phyloP scores from a whole-genome alignment of 2,113 vertebrate species.

The Muntiacus reevesi region DNA sequence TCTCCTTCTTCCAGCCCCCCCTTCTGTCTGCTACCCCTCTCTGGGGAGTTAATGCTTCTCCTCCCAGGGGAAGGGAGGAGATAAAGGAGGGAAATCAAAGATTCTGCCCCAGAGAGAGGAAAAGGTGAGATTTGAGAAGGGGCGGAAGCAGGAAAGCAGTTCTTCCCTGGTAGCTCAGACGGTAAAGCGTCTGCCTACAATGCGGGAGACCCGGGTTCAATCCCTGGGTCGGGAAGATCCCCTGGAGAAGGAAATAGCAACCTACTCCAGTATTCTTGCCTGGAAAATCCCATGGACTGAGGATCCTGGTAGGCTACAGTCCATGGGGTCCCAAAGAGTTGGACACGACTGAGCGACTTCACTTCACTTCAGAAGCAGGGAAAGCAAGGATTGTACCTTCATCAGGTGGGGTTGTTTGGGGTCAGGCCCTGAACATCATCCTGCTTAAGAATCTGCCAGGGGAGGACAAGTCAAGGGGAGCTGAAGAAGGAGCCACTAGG shows the following conservation, averaged over 20 bases:
- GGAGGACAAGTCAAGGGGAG: background rate
- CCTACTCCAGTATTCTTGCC: no score
- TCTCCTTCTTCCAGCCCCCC: background rate
- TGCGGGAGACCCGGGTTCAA: no score
- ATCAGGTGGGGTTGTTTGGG: background rate
- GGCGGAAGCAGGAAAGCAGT: background rate
- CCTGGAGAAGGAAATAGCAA: no score
- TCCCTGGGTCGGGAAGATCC: no score
- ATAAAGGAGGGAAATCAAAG: background rate
- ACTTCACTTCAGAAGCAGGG: background rate
- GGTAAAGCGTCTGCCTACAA: no score
- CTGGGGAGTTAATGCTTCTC: conserved; percentile 69
- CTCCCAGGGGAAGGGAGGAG: background rate
- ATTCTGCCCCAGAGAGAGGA: background rate
- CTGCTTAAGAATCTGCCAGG: background rate
- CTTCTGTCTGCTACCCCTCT: conserved; percentile 65
- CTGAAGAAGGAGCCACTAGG: background rate
- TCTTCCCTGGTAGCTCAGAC: no score
- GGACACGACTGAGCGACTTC: no score
- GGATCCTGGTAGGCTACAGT: no score
- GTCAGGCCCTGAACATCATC: background rate
- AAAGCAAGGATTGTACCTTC: background rate
- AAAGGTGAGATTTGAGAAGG: background rate
- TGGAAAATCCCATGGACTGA: no score
- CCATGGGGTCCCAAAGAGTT: no score